phyloP scores from a whole-genome alignment of 2,888 invertebrate genomes.

The Cyclophora punctaria region DNA sequence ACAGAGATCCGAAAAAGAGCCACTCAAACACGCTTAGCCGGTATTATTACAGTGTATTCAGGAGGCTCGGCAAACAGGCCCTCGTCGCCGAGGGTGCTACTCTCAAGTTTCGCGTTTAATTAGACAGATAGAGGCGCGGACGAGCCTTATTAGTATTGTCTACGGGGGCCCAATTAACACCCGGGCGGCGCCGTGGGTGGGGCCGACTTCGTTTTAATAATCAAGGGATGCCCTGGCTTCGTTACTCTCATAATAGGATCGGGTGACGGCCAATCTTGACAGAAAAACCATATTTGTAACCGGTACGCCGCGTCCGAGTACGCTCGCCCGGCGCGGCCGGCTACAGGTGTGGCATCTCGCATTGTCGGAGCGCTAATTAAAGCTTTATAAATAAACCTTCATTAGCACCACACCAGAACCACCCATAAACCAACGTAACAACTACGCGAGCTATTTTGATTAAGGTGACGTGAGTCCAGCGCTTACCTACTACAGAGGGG shows the following conservation, averaged over 20 bases:
- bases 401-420: slow-evolving; percentile 12
- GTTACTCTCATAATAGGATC: slow-evolving; percentile 70
- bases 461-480: too few relatives aligned
- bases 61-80: slow-evolving; percentile 69
- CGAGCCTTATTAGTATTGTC: slow-evolving; percentile 76
- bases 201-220: slow-evolving; percentile 70
- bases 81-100: slow-evolving; percentile 69
- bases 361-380: slow-evolving; percentile 22
- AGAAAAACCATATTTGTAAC: slow-evolving; percentile 14
- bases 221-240: slow-evolving; percentile 71
- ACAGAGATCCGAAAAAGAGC: slow-evolving; percentile 73
- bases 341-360: slow-evolving; percentile 29
- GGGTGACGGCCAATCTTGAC: slow-evolving; percentile 40
- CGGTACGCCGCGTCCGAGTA: background rate
- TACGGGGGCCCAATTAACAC: slow-evolving; percentile 76
- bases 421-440: background rate
- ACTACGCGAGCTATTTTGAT: slow-evolving; percentile 9
- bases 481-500: too few relatives aligned
- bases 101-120: slow-evolving; percentile 75
- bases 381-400: slow-evolving; percentile 15
- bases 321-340: slow-evolving; percentile 2
- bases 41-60: slow-evolving; percentile 74
- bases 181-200: slow-evolving; percentile 66
- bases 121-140: slow-evolving; percentile 75
- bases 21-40: slow-evolving; percentile 74